A percentile compares a stretch with the other conserved stretches of the same genome.
phyloP scores from a whole-genome alignment of 1,140 invertebrate genomes.

The Drosophila nigromelanica region DNA sequence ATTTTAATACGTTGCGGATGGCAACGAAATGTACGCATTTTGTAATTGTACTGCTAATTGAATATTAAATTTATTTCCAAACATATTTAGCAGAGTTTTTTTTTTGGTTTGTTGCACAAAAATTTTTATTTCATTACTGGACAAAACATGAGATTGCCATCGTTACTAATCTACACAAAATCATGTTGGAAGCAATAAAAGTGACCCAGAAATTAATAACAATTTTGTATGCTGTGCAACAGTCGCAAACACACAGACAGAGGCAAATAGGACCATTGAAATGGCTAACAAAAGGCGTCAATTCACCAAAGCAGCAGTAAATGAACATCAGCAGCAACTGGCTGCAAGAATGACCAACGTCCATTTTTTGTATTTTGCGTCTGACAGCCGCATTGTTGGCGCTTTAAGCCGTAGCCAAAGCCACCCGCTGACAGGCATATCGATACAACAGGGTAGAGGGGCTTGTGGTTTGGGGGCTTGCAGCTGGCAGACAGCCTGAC shows the following conservation, averaged over 20 bases:
- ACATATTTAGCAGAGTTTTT: conserved; percentile 12
- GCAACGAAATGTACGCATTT: conserved; percentile 12
- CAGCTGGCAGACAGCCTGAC: conserved; percentile 31
- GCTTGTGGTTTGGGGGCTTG: neutral
- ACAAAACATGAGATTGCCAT: conserved; percentile 22
- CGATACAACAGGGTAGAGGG: conserved; percentile 27
- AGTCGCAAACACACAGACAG: neutral
- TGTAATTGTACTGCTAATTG: conserved; percentile 38
- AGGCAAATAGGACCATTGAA: conserved; percentile 5
- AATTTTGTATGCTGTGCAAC: conserved; percentile 10
- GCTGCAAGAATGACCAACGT: conserved; percentile 26
- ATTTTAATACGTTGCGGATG: conserved; percentile 45
- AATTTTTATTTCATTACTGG: conserved; percentile 44
- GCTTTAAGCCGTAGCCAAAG: conserved; percentile 1
- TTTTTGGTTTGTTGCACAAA: neutral
- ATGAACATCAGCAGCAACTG: conserved; percentile 16
- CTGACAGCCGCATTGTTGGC: conserved; percentile 44
- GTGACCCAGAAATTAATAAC: conserved; percentile 43
- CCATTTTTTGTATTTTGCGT: conserved; percentile 14
- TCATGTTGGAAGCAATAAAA: conserved; percentile 12
- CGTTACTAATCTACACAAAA: conserved; percentile 31
- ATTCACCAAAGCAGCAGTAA: conserved; percentile 15
- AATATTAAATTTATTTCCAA: conserved; percentile 49
- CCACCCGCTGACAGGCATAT: conserved; percentile 45
- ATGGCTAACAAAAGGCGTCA: conserved; percentile 19